phyloP scores from a whole-genome alignment of 2,888 invertebrate species.

The Matsumyia berberina region DNA sequence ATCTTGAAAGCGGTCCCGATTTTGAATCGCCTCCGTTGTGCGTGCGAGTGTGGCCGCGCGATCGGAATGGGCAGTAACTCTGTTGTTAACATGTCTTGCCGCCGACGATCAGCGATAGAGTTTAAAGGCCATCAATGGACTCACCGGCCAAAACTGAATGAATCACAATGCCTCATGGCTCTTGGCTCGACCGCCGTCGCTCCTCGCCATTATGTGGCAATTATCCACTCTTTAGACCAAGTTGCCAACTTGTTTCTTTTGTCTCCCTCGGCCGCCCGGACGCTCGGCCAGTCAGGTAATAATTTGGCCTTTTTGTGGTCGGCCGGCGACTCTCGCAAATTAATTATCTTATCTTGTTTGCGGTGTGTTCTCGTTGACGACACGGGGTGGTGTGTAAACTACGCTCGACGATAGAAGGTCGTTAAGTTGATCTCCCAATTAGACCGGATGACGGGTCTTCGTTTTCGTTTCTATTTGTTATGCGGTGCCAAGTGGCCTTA shows the following conservation, averaged over 20 bases:
- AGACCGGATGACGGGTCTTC: constrained; percentile 59
- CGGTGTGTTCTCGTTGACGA: constrained; percentile 68
- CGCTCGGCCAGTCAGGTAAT: constrained; percentile 62
- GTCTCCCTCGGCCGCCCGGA: constrained; percentile 17
- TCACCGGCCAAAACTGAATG: constrained; percentile 60
- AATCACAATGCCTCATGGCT: constrained; percentile 62
- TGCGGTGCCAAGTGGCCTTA: constrained; percentile 24
- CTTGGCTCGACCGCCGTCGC: background rate
- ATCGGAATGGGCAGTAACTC: constrained; percentile 38
- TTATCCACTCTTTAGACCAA: constrained; percentile 75
- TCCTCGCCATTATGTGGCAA: constrained; percentile 64
- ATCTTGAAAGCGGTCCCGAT: constrained; percentile 72
- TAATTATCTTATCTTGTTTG: constrained; percentile 76
- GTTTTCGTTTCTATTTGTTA: constrained; percentile 46
- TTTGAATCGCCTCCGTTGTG: constrained; percentile 48
- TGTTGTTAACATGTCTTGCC: constrained; percentile 67
- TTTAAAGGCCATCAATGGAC: constrained; percentile 72
- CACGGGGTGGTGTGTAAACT: constrained; percentile 59
- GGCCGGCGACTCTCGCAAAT: constrained; percentile 73
- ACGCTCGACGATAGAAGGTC: constrained; percentile 72
- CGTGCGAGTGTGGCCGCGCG: constrained; percentile 22
- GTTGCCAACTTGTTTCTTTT: constrained; percentile 60
- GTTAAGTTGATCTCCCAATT: constrained; percentile 76
- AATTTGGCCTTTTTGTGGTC: constrained; percentile 66
- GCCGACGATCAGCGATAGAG: constrained; percentile 63